Evolutionary conservation across 1,140 invertebrate species (phyloP).

Genomic region (Pseudachorutes palmiensis): DNA sequence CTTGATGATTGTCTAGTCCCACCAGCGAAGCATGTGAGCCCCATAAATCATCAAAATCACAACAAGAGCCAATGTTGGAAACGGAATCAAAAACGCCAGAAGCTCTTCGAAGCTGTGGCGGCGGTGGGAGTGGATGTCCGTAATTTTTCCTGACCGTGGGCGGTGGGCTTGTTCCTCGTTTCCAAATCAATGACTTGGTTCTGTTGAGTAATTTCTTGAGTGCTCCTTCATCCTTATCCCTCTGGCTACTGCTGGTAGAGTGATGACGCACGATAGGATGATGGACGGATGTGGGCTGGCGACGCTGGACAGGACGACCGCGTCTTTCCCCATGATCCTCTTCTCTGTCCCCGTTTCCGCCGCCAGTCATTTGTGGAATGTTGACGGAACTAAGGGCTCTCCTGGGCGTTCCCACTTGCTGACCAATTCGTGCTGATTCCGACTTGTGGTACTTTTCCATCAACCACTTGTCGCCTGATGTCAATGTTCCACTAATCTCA

Average conservation of each 20-base stretch:
- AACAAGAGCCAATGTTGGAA: slow-evolving; percentile 23
- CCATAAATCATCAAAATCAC: slow-evolving; percentile 26
- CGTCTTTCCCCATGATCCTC: no score
- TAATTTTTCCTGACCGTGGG: background rate
- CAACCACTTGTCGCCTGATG: slow-evolving; percentile 33
- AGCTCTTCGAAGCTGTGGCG: background rate
- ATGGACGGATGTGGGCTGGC: background rate
- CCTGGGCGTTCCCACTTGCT: slow-evolving; percentile 3
- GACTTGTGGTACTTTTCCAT: slow-evolving; percentile 37
- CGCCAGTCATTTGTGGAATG: slow-evolving; percentile 17
- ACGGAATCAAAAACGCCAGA: slow-evolving; percentile 23
- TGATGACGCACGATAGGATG: slow-evolving; percentile 3
- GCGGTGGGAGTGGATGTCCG: background rate
- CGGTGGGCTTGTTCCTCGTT: background rate
- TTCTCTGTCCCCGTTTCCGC: background rate
- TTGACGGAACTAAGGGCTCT: slow-evolving; percentile 28
- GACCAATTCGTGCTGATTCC: slow-evolving; percentile 26
- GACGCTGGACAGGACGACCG: background rate
- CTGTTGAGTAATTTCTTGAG: slow-evolving; percentile 35
- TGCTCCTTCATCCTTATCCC: slow-evolving; percentile 22
- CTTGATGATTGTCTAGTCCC: background rate
- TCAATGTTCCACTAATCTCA: slow-evolving; percentile 23
- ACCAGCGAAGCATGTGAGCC: slow-evolving; percentile 33
- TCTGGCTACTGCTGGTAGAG: background rate
- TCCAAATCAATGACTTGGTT: slow-evolving; percentile 37